Percentiles rank a stretch among this genome's conserved stretches.
Evolutionary conservation across 2,888 invertebrate species (phyloP).

Genomic region (Eledone cirrhosa): DNA sequence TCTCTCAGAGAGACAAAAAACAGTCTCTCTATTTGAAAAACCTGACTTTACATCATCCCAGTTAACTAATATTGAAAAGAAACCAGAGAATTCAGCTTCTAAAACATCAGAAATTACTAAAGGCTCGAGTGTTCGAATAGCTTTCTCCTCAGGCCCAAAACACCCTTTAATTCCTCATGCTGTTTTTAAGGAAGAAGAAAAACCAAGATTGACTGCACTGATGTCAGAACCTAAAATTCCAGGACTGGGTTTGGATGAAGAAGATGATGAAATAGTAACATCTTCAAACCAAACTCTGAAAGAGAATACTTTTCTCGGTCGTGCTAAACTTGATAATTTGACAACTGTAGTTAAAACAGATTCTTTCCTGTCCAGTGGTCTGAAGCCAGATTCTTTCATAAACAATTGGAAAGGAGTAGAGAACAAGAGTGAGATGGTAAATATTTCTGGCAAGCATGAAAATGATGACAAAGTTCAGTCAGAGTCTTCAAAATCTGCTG

Average conservation of each 20-base stretch:
- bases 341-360: conserved; percentile 6
- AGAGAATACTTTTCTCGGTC: neutral
- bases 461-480: neutral
- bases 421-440: neutral
- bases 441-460: neutral
- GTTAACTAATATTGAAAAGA: neutral
- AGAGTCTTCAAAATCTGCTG: neutral
- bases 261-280: neutral
- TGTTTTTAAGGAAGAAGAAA: conserved; percentile 23
- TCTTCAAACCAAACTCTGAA: neutral
- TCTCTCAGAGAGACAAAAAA: neutral
- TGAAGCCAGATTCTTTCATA: conserved; percentile 15
- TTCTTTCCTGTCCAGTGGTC: neutral
- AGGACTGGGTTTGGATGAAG: conserved; percentile 12
- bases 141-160: conserved; percentile 5
- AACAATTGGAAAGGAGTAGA: conserved; percentile 17
- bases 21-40: neutral
- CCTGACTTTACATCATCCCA: neutral
- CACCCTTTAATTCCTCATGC: conserved; percentile 11
- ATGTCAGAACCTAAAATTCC: conserved; percentile 14
- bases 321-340: conserved; percentile 12
- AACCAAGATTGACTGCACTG: neutral
- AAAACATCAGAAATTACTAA: neutral
- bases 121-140: conserved; percentile 7
- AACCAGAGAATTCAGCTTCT: neutral